phyloP scores from a whole-genome alignment of 2,797 vertebrate genomes.

The Paedocypris micromegethes region DNA sequence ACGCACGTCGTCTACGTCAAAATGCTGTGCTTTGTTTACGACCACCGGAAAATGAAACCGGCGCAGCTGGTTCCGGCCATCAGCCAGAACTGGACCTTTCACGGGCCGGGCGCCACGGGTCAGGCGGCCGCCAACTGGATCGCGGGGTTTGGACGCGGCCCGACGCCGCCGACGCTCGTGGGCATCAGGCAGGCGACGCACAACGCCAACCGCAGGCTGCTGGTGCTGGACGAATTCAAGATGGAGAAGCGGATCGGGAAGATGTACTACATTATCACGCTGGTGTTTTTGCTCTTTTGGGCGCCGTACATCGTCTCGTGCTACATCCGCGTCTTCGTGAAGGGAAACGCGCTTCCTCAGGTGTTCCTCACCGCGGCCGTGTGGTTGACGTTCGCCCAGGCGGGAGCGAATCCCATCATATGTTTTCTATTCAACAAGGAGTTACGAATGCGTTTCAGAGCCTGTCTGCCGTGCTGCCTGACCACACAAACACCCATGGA shows the following conservation, averaged over 20 bases:
- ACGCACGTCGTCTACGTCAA: constrained; percentile 91
- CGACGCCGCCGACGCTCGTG: constrained; percentile 90
- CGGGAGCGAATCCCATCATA: constrained; percentile 89
- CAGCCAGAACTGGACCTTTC: constrained; percentile 98
- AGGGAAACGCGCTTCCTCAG: constrained; percentile 78
- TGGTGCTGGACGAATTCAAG: constrained; percentile 94
- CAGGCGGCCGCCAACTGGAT: constrained; percentile 97
- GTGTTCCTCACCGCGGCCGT: constrained; percentile 86
- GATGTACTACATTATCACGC: constrained; percentile 95
- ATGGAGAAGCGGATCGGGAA: constrained; percentile 91
- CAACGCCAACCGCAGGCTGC: constrained; percentile 79
- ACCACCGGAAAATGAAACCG: constrained; percentile 95
- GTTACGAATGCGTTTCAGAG: constrained; percentile 81
- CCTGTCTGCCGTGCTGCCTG: constrained; percentile 83
- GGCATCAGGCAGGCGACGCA: constrained; percentile 85
- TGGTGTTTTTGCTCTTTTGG: constrained; percentile 88
- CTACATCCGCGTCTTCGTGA: constrained; percentile 85
- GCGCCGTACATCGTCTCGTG: constrained; percentile 89
- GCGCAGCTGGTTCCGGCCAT: constrained; percentile 90
- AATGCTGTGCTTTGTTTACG: constrained; percentile 91
- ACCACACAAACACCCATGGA: constrained; percentile 82
- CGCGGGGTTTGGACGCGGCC: constrained; percentile 90
- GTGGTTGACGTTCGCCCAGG: constrained; percentile 94
- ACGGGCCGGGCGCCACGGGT: constrained; percentile 90
- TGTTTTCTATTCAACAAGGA: constrained; percentile 95